These are phyloP conservation scores for honey bee (Apis mellifera) DNA, from an alignment of 1,140 invertebrate genomes.

Conservation along the genomic window Amel_HAv3.1 CM009939.2:227501-228000, in stretches of 20 bases:
- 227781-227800: too few relatives aligned
- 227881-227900: too few relatives aligned
- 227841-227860: too few relatives aligned
- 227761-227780: neutral
- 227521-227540: slow-evolving; percentile 71
- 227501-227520: slow-evolving; percentile 67
- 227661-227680: slow-evolving; percentile 75
- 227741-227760: slow-evolving; percentile 22
- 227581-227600: slow-evolving; percentile 19
- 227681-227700: slow-evolving; percentile 76
- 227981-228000: too few relatives aligned
- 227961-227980: too few relatives aligned
- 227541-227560: slow-evolving; percentile 48
- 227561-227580: slow-evolving; percentile 40
- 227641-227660: slow-evolving; percentile 43
- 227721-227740: slow-evolving; percentile 4
- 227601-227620: slow-evolving; percentile 30
- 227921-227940: too few relatives aligned
- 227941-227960: too few relatives aligned
- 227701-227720: slow-evolving; percentile 63
- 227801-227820: too few relatives aligned
- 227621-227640: slow-evolving; percentile 2
- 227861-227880: too few relatives aligned
- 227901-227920: too few relatives aligned
- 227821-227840: too few relatives aligned